These are phyloP conservation scores for Adela reaumurella DNA, from an alignment of 2,888 invertebrate species.

Conservation along the genomic window DNA sequence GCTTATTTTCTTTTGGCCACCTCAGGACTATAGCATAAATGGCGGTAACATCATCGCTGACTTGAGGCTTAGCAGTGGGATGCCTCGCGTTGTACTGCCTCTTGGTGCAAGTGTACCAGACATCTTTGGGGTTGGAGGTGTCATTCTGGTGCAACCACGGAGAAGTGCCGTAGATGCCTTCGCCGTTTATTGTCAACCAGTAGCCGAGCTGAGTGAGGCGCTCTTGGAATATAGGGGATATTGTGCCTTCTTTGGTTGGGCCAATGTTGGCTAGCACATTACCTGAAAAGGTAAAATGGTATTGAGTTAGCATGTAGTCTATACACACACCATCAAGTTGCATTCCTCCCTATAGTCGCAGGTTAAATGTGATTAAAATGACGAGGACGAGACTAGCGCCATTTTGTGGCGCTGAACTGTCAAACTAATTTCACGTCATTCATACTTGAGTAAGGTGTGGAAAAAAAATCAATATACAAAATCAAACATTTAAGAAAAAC, in stretches of 20 bases:
- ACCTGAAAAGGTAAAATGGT: too few relatives aligned
- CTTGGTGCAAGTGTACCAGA: constrained; percentile 68
- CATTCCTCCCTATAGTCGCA: too few relatives aligned
- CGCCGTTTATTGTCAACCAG: constrained; percentile 83
- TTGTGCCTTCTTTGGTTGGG: constrained; percentile 85
- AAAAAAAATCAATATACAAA: too few relatives aligned
- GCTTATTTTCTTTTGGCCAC: constrained; percentile 62
- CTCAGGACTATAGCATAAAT: constrained; percentile 67
- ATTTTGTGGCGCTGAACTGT: too few relatives aligned
- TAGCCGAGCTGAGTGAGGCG: constrained; percentile 71
- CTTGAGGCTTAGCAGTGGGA: constrained; percentile 18
- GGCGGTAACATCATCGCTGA: constrained; percentile 19
- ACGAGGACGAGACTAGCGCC: too few relatives aligned
- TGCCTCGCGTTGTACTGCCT: constrained; percentile 17
- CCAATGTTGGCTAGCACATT: constrained; percentile 83
- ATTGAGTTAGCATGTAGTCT: too few relatives aligned
- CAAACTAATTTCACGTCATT: too few relatives aligned
- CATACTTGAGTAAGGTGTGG: too few relatives aligned
- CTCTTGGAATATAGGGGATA: constrained; percentile 83
- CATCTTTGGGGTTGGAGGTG: constrained; percentile 54
- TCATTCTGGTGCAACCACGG: constrained; percentile 86
- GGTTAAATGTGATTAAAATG: too few relatives aligned
- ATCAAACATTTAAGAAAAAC: too few relatives aligned
- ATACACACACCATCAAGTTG: too few relatives aligned
- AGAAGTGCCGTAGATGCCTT: constrained; percentile 74